Base-by-base conservation (phyloP, 2,797 vertebrate genomes). In the Falco rusticolus region DNA sequence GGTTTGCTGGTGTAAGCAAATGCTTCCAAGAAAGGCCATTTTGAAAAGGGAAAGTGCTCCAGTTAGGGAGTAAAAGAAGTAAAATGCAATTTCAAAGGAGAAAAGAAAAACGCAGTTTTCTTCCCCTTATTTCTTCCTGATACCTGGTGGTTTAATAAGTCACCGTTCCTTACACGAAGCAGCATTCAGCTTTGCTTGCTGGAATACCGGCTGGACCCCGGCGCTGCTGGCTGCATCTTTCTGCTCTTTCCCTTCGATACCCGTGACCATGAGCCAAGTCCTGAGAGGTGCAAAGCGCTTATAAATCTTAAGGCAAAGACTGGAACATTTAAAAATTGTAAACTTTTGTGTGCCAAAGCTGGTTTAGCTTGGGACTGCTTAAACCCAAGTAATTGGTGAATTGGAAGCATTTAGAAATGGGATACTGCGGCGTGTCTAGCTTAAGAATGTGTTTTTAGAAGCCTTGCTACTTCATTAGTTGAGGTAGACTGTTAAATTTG, bases 21-120 rank as follows among this genome's bases (percentile, higher is more conserved):
- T 9, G 77, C 74, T 91, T 84, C 93, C 85, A 78, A 68, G 77
- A 53, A 76, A 22, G 69, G 85, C 94, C 88, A 33, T 87, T 94
- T 90, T 82, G 78, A 21, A 70, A 66, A 87, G 60, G 64, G 37
- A 87, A 11, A 83, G 78, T 17, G 16, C 77, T 86, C 31, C 8
- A 2, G 0, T 66, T 17, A 45, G 43, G 63, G 50, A 16, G 3
- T 43, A 43, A 43, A 89, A 87, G 81, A 61, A 82, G 25, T 25
- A 21, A 90, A 90, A 81, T 53, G 57, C 15, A 8, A 6, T 78
- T 81, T 70, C 11, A 71, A 87, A 51, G 22, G 6, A 51, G 31
- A 54, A 54, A 39, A n/a, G 45, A 4, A 4, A 33, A 63, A 13
- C 26, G 29, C 6, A 28, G 0, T 54, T 82, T 89, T 86, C 20